Percentiles rank a stretch among this genome's conserved stretches.
Evolutionary conservation across 1,140 invertebrate genomes (phyloP).

Genomic region (Lucilia cuprina): DNA sequence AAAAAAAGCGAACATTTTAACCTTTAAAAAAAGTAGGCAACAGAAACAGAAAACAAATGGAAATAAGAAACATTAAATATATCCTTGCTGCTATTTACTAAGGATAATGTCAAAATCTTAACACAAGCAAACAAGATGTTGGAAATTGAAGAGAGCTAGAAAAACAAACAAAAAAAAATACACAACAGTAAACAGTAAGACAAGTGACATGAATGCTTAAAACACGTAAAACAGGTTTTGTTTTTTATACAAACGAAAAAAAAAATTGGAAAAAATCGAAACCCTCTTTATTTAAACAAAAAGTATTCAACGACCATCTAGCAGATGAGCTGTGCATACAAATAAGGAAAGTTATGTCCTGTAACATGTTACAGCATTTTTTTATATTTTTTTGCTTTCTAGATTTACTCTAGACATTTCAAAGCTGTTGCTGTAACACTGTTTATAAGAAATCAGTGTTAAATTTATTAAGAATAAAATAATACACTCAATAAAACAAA

Average conservation of each 20-base stretch:
- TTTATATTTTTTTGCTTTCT: background rate
- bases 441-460: constrained; percentile 22
- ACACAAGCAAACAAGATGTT: background rate
- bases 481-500: constrained; percentile 22
- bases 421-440: constrained; percentile 23
- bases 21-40: constrained; percentile 5
- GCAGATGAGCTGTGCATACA: constrained; percentile 20
- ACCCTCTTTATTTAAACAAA: constrained; percentile 11
- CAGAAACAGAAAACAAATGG: background rate
- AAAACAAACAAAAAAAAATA: no score
- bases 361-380: background rate
- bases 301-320: background rate
- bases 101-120: constrained; percentile 15
- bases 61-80: background rate
- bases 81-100: background rate
- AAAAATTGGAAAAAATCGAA: background rate
- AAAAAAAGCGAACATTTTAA: background rate
- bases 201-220: background rate
- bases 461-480: constrained; percentile 17
- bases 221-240: constrained; percentile 12
- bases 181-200: background rate
- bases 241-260: background rate
- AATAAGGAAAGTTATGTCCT: background rate
- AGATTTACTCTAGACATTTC: background rate
- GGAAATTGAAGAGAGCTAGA: background rate